Base-by-base conservation (phyloP, 2,888 invertebrate genomes). In the Ernsta delagoae region DNA sequence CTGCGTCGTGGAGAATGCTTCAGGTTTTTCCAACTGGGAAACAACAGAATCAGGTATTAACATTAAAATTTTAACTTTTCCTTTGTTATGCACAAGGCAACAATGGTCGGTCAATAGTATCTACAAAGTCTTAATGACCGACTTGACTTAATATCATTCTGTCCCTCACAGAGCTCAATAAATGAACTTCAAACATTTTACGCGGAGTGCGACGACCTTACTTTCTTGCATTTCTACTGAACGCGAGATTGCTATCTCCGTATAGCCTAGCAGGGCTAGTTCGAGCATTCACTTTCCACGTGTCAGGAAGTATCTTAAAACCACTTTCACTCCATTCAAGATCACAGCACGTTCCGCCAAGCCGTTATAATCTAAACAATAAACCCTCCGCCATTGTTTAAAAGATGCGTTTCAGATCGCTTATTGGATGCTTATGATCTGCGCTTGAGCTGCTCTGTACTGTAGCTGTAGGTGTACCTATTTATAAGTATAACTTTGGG, bases 251-350 rank as follows among this genome's bases (percentile, higher is more conserved):
- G 77, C 68, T 85, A 84, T 86, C 84, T 79, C 61, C 73, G 68
- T 72, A 73, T 77, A 73, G 74, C 75, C 80, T 77, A 78, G 80
- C 77, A 76, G 78, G 78, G 78, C 75, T 34, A 75, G 78, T 75
- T 71, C 74, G 71, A 72, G 76, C 86, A 83, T 83, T 88, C 88
- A 88, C 92, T 92, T 92, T 92, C 92, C 86, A 80, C 83, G 84
- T 80, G 84, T 78, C 86, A 92, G 92, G 92, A 92, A 92, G 90
- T 88, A 83, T 82, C 81, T 77, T 43, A 77, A 78, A 80, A 82
- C 79, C 84, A 92, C 92, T 93, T 93, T 92, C 92, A 89, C 92
- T 91, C 87, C 85, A 90, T 92, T 89, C 90, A 91, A 90, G 90
- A 90, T 89, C 89, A 83, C 75, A 75, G 79, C 78, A 76, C 80